Conservation (phyloP, 92 coral and sea anemone genomes). For the Epizoanthus illoricatus region DNA sequence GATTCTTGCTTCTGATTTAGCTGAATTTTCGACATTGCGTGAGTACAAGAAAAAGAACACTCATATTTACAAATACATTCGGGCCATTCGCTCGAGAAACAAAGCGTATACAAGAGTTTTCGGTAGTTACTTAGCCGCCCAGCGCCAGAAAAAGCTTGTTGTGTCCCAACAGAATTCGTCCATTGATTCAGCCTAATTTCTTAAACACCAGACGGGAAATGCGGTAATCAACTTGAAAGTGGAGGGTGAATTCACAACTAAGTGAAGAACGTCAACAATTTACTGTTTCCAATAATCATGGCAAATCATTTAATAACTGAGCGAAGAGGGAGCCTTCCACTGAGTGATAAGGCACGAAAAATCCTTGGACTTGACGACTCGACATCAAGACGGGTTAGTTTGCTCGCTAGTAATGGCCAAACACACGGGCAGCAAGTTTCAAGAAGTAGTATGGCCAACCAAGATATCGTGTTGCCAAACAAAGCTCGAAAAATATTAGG, state of each 20-base stretch:
- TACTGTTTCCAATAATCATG: background rate
- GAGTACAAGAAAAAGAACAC: background rate
- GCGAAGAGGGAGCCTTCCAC: constrained; percentile 33
- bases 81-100: background rate
- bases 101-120: background rate
- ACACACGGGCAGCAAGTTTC: background rate
- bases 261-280: background rate
- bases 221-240: background rate
- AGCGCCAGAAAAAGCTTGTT: no score
- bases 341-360: constrained; percentile 18
- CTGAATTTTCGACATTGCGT: constrained; percentile 3
- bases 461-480: constrained; percentile 6
- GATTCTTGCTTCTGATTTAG: background rate
- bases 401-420: background rate
- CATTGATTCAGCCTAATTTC: no score
- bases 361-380: background rate
- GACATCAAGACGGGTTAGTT: background rate
- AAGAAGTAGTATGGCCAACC: background rate
- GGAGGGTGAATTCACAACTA: background rate
- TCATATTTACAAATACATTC: background rate
- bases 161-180: no score
- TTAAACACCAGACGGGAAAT: background rate
- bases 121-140: background rate
- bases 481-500: constrained; percentile 37
- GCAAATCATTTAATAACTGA: background rate